phyloP scores from a whole-genome alignment of 2,113 vertebrate species.

The Alces alces region DNA sequence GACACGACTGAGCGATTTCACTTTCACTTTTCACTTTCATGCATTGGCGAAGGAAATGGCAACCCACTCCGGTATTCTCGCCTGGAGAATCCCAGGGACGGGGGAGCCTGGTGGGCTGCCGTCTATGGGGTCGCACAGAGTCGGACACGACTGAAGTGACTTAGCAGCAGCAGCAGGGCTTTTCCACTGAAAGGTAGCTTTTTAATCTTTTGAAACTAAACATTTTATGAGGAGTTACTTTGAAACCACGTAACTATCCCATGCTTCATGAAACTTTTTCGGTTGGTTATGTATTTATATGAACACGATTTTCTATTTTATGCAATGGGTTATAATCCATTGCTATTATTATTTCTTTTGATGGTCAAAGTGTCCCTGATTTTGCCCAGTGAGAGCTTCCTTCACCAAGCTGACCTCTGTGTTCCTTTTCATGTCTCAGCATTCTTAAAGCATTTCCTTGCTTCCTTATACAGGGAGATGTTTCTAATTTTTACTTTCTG shows the following conservation, averaged over 20 bases:
- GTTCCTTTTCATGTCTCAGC: neutral
- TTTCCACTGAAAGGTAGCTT: neutral
- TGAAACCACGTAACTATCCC: neutral
- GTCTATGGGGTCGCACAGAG: too few species aligned
- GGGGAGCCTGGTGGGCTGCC: too few species aligned
- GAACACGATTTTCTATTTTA: neutral
- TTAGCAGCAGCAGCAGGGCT: neutral
- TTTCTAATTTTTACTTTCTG: neutral
- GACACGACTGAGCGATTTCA: too few species aligned
- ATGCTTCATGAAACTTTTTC: neutral
- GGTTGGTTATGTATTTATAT: neutral
- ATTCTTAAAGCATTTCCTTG: neutral
- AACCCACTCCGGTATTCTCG: too few species aligned
- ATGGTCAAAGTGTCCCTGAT: neutral
- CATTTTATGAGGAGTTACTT: neutral
- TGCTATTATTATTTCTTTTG: neutral
- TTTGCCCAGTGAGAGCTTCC: neutral
- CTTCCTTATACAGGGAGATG: neutral
- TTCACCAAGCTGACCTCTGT: neutral
- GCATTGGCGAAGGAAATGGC: too few species aligned
- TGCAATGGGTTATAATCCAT: neutral
- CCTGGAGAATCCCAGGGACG: too few species aligned
- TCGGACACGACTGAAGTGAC: too few species aligned
- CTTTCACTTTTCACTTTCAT: too few species aligned
- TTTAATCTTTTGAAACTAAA: neutral